phyloP scores from a whole-genome alignment of 2,888 invertebrate genomes.

The Pachycephus smyrnensis region DNA sequence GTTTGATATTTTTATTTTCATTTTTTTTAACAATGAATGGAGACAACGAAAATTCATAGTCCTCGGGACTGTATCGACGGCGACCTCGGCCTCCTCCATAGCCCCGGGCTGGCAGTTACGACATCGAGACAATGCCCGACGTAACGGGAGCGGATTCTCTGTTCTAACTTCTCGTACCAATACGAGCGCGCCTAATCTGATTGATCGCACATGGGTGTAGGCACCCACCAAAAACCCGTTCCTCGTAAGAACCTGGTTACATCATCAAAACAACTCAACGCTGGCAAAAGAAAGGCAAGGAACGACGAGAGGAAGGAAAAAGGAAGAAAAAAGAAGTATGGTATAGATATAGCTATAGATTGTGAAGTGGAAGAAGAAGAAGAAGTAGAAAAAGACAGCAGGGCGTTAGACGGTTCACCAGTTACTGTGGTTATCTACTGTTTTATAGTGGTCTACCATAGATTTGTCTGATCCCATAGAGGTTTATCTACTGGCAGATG shows the following conservation, averaged over 20 bases:
- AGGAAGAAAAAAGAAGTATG: background rate
- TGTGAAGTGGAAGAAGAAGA: background rate
- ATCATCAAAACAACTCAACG: background rate
- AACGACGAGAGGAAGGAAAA: background rate
- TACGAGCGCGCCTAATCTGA: conserved; percentile 3
- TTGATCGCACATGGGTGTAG: conserved; percentile 3
- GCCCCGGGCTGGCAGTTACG: background rate
- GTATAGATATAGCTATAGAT: background rate
- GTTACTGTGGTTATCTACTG: background rate
- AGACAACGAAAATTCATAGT: background rate
- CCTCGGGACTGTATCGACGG: background rate
- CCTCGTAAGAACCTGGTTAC: conserved; percentile 1
- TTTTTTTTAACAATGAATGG: background rate
- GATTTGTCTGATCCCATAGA: background rate
- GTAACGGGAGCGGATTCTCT: conserved; percentile 9
- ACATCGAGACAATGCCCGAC: conserved; percentile 5
- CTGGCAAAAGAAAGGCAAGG: background rate
- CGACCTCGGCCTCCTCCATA: background rate
- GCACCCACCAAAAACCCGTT: background rate
- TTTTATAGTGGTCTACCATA: background rate
- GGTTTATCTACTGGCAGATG: background rate
- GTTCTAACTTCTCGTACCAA: background rate
- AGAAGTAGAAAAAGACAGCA: background rate
- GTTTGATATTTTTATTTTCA: background rate
- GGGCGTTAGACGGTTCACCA: background rate